These are phyloP conservation scores for Camponotus vicinus DNA, from an alignment of 1,140 invertebrate species.

Conservation along the genomic window DNA sequence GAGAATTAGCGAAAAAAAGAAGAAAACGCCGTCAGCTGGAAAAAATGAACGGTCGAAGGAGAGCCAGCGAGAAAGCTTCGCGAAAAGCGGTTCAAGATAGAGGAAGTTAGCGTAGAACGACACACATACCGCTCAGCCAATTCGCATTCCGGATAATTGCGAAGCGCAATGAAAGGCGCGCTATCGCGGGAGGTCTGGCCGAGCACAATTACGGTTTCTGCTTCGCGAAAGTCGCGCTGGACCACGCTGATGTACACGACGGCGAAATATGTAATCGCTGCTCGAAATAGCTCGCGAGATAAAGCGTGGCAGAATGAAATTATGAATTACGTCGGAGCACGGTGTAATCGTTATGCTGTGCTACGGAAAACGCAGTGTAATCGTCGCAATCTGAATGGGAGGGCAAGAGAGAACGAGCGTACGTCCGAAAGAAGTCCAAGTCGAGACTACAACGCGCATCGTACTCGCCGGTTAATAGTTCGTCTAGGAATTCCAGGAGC, in stretches of 20 bases:
- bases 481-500: neutral
- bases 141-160: conserved; percentile 47
- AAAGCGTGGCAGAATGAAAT: conserved; percentile 33
- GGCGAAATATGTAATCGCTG: conserved; percentile 42
- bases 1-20: too few relatives aligned
- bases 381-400: neutral
- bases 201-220: conserved; percentile 12
- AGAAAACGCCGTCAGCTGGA: neutral
- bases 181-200: conserved; percentile 21
- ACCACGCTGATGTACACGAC: neutral
- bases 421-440: neutral
- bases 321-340: neutral
- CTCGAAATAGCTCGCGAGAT: conserved; percentile 25
- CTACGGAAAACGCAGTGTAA: conserved; percentile 14
- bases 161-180: neutral
- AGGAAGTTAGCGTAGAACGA: neutral
- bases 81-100: neutral
- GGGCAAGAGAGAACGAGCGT: too few relatives aligned
- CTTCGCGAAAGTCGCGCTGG: conserved; percentile 5
- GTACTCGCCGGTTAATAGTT: neutral
- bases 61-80: neutral
- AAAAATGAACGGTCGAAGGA: conserved; percentile 22
- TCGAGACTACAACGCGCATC: neutral
- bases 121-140: neutral
- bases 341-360: conserved; percentile 1